Percentiles rank a stretch among this genome's conserved stretches.
Conservation (phyloP, 2,797 vertebrate species). For the Sebastes steindachneri region DNA sequence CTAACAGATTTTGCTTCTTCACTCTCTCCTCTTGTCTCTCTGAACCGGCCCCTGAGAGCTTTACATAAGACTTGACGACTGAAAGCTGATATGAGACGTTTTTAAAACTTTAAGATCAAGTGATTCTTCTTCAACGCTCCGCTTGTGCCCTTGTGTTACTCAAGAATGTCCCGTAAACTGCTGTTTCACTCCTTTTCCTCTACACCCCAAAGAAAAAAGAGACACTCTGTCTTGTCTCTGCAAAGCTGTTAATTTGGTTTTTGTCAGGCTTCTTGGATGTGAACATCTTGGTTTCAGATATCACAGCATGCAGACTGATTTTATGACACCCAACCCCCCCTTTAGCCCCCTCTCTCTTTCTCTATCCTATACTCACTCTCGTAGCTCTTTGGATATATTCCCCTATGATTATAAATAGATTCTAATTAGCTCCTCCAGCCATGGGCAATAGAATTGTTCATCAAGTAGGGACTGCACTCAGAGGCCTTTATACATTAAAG, state of each 20-base stretch:
- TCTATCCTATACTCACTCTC: constrained; percentile 26
- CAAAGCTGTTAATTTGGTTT: constrained; percentile 51
- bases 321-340: constrained; percentile 13
- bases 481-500: constrained; percentile 65
- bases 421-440: constrained; percentile 81
- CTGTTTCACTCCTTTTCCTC: constrained; percentile 3
- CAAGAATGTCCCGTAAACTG: constrained; percentile 20
- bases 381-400: constrained; percentile 73
- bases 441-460: constrained; percentile 77
- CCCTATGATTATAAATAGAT: constrained; percentile 83
- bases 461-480: constrained; percentile 65
- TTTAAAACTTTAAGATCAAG: constrained; percentile 45
- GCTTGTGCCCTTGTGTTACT: constrained; percentile 14
- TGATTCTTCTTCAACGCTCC: background rate
- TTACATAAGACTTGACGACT: constrained; percentile 8
- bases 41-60: constrained; percentile 13
- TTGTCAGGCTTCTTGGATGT: constrained; percentile 27
- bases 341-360: constrained; percentile 23
- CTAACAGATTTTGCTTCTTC: background rate
- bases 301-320: constrained; percentile 40
- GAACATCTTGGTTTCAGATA: constrained; percentile 46
- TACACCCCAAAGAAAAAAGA: constrained; percentile 9
- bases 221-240: background rate
- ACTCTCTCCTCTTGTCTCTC: background rate
- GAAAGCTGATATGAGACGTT: constrained; percentile 21